A percentile compares a stretch with the other conserved stretches of the same genome.
phyloP scores from a whole-genome alignment of 2,797 vertebrate genomes.

The Emydoidea blandingii region DNA sequence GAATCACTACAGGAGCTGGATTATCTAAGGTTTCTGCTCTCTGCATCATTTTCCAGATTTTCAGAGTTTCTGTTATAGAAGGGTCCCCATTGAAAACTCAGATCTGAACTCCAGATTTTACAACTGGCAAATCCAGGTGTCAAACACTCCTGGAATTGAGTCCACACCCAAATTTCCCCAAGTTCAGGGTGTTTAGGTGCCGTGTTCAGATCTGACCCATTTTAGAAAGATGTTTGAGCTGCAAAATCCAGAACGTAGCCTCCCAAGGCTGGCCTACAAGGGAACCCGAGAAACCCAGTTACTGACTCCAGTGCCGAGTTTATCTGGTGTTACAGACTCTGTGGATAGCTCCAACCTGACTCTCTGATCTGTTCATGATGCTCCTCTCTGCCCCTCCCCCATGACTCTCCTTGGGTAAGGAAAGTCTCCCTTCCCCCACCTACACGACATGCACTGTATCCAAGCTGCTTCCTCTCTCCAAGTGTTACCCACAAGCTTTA shows the following conservation, averaged over 20 bases:
- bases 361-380: rapidly evolving
- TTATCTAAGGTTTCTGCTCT: slow-evolving; percentile 27
- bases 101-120: background rate
- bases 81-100: background rate
- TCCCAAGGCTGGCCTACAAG: background rate
- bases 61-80: background rate
- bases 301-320: background rate
- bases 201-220: background rate
- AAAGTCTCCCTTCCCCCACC: background rate
- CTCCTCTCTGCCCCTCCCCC: rapidly evolving
- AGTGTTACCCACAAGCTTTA: background rate
- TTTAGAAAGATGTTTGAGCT: background rate
- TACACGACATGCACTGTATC: background rate
- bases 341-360: rapidly evolving
- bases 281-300: background rate
- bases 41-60: background rate
- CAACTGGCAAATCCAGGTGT: too few species aligned
- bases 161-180: background rate
- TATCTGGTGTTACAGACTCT: rapidly evolving
- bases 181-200: background rate
- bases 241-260: background rate
- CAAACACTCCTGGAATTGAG: background rate
- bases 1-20: slow-evolving; percentile 1
- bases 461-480: background rate
- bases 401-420: background rate